phyloP scores from a whole-genome alignment of 1,140 invertebrate genomes.

The Tetramorium alpestre region DNA sequence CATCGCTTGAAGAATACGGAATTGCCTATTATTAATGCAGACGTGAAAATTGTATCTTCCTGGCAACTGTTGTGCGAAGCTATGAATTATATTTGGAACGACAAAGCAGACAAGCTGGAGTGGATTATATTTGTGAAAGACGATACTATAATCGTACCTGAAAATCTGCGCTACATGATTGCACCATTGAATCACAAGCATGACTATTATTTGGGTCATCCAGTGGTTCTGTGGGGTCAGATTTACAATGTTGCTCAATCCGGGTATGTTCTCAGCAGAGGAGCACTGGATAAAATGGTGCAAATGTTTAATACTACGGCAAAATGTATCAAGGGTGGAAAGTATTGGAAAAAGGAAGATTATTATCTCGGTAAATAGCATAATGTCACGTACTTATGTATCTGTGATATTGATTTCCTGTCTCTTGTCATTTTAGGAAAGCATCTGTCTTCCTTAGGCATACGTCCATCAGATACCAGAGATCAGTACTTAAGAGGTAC shows the following conservation, averaged over 20 bases:
- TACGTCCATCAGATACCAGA: conserved; percentile 85
- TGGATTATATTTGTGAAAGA: conserved; percentile 86
- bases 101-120: conserved; percentile 64
- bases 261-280: conserved; percentile 86
- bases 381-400: neutral
- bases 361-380: conserved; percentile 85
- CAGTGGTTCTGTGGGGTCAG: conserved; percentile 84
- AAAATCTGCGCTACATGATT: conserved; percentile 85
- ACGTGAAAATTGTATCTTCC: conserved; percentile 81
- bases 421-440: conserved; percentile 79
- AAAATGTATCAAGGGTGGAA: conserved; percentile 83
- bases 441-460: conserved; percentile 82
- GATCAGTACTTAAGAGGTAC: conserved; percentile 82
- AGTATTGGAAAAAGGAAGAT: conserved; percentile 87
- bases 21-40: conserved; percentile 77
- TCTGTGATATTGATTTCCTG: neutral
- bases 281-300: conserved; percentile 79
- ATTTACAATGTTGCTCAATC: conserved; percentile 85
- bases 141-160: conserved; percentile 84
- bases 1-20: conserved; percentile 61
- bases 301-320: conserved; percentile 81
- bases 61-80: conserved; percentile 84
- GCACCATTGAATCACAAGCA: conserved; percentile 80
- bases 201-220: conserved; percentile 86
- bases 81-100: conserved; percentile 80